phyloP scores from a whole-genome alignment of 1,140 invertebrate species.

The Drosophila insularis region DNA sequence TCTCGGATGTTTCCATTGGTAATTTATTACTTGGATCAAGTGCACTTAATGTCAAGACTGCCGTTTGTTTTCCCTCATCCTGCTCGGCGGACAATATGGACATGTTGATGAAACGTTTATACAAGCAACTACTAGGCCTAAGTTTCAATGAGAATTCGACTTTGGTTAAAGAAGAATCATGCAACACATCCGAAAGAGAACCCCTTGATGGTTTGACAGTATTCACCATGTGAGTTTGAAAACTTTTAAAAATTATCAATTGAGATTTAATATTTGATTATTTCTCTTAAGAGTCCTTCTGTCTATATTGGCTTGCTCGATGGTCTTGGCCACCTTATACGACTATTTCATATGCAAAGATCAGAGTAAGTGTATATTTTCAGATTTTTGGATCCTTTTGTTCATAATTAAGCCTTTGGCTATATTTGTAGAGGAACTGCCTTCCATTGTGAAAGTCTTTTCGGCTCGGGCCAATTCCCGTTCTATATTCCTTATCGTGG shows the following conservation, averaged over 20 bases:
- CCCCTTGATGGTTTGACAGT: constrained; percentile 39
- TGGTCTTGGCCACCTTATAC: constrained; percentile 37
- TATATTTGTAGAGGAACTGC: background rate
- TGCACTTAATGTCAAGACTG: constrained; percentile 17
- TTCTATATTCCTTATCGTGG: constrained; percentile 35
- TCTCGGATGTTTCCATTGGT: background rate
- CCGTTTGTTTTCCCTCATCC: constrained; percentile 43
- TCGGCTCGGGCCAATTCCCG: constrained; percentile 49
- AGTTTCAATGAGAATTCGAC: background rate
- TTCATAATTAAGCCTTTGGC: background rate
- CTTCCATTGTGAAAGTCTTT: constrained; percentile 44
- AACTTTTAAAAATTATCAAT: constrained; percentile 20
- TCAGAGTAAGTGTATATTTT: constrained; percentile 30
- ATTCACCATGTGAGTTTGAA: constrained; percentile 50
- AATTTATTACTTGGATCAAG: background rate
- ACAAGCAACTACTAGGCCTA: constrained; percentile 26
- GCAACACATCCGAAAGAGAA: constrained; percentile 29
- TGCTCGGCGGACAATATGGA: constrained; percentile 41
- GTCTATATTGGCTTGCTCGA: constrained; percentile 23
- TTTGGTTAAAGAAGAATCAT: constrained; percentile 20
- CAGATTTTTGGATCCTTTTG: too few species aligned
- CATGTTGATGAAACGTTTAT: constrained; percentile 17
- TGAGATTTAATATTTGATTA: background rate
- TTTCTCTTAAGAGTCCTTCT: constrained; percentile 42
- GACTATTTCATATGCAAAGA: constrained; percentile 42